Conservation (phyloP, 2,113 vertebrate genomes). For the Cyphomyrus discorhynchus region DNA sequence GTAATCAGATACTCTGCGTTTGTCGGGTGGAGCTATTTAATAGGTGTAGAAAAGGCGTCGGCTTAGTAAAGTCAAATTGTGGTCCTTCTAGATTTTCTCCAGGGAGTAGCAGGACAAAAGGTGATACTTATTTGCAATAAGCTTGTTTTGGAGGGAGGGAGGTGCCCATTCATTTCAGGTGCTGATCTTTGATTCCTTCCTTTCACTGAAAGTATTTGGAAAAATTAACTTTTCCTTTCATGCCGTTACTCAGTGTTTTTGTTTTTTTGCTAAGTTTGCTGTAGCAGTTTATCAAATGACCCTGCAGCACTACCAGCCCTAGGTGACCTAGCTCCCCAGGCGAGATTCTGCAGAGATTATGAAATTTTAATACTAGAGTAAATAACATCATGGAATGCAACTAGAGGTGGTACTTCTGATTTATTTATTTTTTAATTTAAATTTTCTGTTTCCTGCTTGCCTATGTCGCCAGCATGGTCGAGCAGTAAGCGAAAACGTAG, state of each 20-base stretch:
- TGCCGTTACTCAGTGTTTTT: neutral
- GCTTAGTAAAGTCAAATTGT: neutral
- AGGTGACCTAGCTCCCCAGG: neutral
- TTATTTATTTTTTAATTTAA: neutral
- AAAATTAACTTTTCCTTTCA: neutral
- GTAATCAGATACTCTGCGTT: neutral
- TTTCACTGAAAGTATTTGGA: neutral
- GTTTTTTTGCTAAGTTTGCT: neutral
- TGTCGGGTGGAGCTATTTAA: neutral
- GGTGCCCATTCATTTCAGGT: neutral
- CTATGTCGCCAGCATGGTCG: neutral
- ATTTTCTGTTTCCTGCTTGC: neutral
- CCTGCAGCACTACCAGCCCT: neutral
- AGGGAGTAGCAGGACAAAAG: neutral
- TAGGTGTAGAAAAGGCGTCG: neutral
- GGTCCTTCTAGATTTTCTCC: neutral
- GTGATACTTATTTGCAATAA: neutral
- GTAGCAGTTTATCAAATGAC: neutral
- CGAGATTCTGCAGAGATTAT: neutral
- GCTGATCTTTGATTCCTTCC: neutral
- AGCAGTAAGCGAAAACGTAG: neutral
- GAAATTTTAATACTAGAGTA: neutral
- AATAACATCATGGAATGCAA: neutral
- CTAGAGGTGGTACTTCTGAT: neutral
- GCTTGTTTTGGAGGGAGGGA: neutral